Evolutionary conservation across 2,113 vertebrate species (phyloP).

Genomic region (Syngnathus scovelli): DNA sequence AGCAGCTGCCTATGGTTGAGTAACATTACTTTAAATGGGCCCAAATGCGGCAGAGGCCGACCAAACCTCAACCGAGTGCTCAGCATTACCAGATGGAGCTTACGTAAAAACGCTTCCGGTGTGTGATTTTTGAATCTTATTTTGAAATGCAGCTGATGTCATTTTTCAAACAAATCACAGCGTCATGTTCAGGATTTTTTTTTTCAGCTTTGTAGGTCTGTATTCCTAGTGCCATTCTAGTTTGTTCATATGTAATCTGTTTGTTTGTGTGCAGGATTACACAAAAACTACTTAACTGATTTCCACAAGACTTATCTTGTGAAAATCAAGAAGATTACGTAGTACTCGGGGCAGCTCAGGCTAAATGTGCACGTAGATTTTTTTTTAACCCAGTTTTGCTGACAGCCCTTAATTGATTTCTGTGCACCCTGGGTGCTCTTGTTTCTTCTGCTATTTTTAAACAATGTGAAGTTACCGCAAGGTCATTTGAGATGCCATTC

Average conservation of each 20-base stretch:
- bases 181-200: background rate
- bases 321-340: conserved; percentile 1
- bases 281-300: conserved; percentile 4
- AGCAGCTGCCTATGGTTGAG: conserved; percentile 64
- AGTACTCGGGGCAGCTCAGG: background rate
- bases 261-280: conserved; percentile 9
- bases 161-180: background rate
- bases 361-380: background rate
- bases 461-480: conserved; percentile 13
- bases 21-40: conserved; percentile 67
- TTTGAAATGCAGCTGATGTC: background rate
- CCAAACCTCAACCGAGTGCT: conserved; percentile 40
- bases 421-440: background rate
- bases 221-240: background rate
- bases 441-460: background rate
- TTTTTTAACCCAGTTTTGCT: background rate
- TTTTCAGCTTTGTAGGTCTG: background rate
- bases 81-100: conserved; percentile 20
- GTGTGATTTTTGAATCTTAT: background rate
- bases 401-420: background rate
- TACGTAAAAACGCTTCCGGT: background rate
- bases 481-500: conserved; percentile 30
- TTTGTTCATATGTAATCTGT: conserved; percentile 8
- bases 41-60: conserved; percentile 51
- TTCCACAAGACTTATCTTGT: conserved; percentile 4